Evolutionary conservation across 2,797 vertebrate species (phyloP).

Genomic region (Micromesistius poutassou): DNA sequence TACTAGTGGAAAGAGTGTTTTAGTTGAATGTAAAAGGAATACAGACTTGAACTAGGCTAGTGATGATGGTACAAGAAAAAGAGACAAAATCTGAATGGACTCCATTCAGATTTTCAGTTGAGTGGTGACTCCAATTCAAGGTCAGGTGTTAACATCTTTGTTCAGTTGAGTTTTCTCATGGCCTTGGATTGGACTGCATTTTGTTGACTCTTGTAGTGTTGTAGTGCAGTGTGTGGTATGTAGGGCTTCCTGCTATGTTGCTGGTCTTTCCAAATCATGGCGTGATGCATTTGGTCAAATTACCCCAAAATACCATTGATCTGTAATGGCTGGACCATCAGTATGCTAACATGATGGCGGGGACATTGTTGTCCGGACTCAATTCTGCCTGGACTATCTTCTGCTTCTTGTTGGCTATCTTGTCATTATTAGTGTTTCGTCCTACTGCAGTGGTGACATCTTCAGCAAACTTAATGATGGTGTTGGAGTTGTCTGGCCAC

Average conservation of each 20-base stretch:
- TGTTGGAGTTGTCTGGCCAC: background rate
- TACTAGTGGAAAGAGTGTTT: background rate
- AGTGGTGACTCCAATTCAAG: too few species aligned
- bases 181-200: background rate
- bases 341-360: background rate
- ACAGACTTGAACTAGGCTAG: background rate
- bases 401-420: background rate
- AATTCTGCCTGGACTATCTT: background rate
- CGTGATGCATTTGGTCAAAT: background rate
- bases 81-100: background rate
- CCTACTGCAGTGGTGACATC: background rate
- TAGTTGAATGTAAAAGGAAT: background rate
- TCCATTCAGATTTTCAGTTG: too few species aligned
- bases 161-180: background rate
- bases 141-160: too few species aligned
- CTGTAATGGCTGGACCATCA: background rate
- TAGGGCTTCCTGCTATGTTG: background rate
- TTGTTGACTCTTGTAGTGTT: background rate
- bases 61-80: background rate
- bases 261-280: background rate
- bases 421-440: background rate
- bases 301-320: background rate
- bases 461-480: background rate
- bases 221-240: background rate
- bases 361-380: background rate